Percentiles rank a stretch among this genome's conserved stretches.
Conservation (phyloP, 2,888 invertebrate genomes). For the Magallana nippona region DNA sequence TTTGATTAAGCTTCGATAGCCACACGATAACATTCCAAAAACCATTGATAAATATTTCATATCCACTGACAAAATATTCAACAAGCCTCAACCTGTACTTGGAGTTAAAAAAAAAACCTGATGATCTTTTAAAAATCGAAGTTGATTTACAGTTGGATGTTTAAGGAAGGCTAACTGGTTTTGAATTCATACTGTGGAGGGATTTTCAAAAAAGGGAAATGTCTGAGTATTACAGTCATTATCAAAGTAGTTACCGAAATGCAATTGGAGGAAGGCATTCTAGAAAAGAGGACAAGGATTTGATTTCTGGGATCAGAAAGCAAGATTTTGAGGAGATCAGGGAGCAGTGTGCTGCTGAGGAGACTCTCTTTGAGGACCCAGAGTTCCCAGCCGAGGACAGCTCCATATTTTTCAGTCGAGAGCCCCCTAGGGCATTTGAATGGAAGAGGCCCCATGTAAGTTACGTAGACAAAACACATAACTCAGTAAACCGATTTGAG, state of each 20-base stretch:
- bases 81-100: not conserved
- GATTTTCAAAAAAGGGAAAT: not conserved
- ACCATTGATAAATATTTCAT: slow-evolving; percentile 31
- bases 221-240: slow-evolving; percentile 10
- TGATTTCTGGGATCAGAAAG: slow-evolving; percentile 48
- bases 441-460: slow-evolving; percentile 91
- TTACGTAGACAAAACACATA: not conserved
- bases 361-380: slow-evolving; percentile 92
- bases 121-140: not conserved
- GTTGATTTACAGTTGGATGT: not conserved
- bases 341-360: slow-evolving; percentile 86
- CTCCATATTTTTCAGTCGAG: slow-evolving; percentile 90
- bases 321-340: slow-evolving; percentile 95
- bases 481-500: too few relatives aligned
- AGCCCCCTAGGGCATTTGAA: slow-evolving; percentile 90
- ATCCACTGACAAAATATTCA: not conserved
- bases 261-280: slow-evolving; percentile 44
- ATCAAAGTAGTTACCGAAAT: not conserved
- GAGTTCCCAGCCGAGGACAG: slow-evolving; percentile 90
- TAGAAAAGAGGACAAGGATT: slow-evolving; percentile 51
- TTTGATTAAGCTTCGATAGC: not conserved
- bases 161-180: not conserved
- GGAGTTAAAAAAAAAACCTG: too few relatives aligned
- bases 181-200: not conserved
- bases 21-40: slow-evolving; percentile 31